Evolutionary conservation across 2,888 invertebrate species (phyloP).

Genomic region (Rhagonycha lutea): DNA sequence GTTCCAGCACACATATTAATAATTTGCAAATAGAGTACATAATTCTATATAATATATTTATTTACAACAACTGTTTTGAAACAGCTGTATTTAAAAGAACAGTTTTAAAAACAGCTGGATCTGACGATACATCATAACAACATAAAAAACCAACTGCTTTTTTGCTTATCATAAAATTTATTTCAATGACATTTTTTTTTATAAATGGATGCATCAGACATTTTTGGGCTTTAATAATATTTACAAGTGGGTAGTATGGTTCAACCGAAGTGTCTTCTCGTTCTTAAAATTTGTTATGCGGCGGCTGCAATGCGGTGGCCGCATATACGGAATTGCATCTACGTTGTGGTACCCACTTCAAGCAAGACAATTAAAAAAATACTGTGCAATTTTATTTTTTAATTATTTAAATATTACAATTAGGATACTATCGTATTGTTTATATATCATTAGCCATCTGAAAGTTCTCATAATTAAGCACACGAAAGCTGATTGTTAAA

Average conservation of each 20-base stretch:
- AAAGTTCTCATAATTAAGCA: neutral
- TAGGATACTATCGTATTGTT: neutral
- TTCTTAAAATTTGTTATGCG: too few relatives aligned
- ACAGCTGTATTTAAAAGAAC: conserved; percentile 9
- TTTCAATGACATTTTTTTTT: neutral
- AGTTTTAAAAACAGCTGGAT: conserved; percentile 11
- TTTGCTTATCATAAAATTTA: neutral
- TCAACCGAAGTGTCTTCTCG: neutral
- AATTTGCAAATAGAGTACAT: neutral
- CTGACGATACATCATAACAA: neutral
- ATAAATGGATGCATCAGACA: neutral
- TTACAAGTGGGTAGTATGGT: neutral
- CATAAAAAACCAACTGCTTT: neutral
- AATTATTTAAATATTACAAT: neutral
- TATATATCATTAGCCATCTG: neutral
- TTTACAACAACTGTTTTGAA: conserved; percentile 8
- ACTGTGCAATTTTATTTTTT: neutral
- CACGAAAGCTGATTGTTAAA: neutral
- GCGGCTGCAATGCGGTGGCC: too few relatives aligned
- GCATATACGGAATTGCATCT: too few relatives aligned
- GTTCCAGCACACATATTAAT: neutral
- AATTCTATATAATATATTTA: neutral
- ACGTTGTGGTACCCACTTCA: neutral
- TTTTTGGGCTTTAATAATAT: neutral
- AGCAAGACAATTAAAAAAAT: neutral